phyloP scores from a whole-genome alignment of 2,888 invertebrate species.

The Andrena marginata region DNA sequence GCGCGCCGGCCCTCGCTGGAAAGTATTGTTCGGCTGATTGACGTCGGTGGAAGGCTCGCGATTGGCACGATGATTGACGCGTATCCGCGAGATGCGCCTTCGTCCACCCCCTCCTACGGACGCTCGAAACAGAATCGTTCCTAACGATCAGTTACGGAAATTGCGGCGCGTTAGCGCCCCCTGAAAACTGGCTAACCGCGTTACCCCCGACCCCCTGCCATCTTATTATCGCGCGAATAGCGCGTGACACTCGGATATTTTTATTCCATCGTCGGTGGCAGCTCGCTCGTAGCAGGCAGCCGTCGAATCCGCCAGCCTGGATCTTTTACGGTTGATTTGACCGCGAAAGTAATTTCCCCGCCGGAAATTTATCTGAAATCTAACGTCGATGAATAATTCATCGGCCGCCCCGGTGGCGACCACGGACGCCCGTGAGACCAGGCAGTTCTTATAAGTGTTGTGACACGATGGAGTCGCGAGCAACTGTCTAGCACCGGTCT shows the following conservation, averaged over 20 bases:
- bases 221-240: not conserved
- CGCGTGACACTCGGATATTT: not conserved
- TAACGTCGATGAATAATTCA: constrained; percentile 58
- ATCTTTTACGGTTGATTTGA: constrained; percentile 40
- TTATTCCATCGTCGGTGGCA: constrained; percentile 14
- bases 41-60: constrained; percentile 44
- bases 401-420: constrained; percentile 28
- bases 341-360: constrained; percentile 51
- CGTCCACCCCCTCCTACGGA: not conserved
- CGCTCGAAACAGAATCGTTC: constrained; percentile 16
- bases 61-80: constrained; percentile 66
- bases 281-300: not conserved
- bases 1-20: constrained; percentile 5
- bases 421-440: constrained; percentile 31
- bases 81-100: constrained; percentile 45
- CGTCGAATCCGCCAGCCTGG: not conserved
- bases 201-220: constrained; percentile 1
- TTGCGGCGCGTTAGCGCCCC: constrained; percentile 5
- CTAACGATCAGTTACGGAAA: constrained; percentile 41
- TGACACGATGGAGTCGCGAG: not conserved
- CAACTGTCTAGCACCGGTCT: not conserved
- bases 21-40: constrained; percentile 43
- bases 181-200: constrained; percentile 10
- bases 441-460: constrained; percentile 31
- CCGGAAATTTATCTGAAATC: constrained; percentile 56